phyloP scores from a whole-genome alignment of 2,113 vertebrate species.

The Cottus gobio region DNA sequence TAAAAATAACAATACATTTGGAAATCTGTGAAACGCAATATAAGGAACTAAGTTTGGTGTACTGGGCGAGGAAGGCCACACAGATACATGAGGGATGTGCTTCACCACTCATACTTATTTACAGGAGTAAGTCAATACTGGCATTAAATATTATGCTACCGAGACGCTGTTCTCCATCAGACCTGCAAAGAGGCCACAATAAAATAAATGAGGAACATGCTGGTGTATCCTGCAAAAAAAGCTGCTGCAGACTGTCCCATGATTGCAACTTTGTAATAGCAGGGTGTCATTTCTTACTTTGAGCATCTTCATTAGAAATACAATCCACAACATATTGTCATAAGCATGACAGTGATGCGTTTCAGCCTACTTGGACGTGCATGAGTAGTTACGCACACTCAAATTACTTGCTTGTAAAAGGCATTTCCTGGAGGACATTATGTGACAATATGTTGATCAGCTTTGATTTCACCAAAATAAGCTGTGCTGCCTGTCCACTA shows the following conservation, averaged over 20 bases:
- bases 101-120: neutral
- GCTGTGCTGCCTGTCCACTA: neutral
- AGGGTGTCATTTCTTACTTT: neutral
- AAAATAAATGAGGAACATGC: neutral
- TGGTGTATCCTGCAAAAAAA: neutral
- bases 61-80: too few species aligned
- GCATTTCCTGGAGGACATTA: neutral
- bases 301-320: neutral
- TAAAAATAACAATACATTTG: neutral
- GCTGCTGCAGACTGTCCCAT: neutral
- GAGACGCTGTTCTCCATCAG: neutral
- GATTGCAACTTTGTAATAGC: neutral
- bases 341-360: neutral
- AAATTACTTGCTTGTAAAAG: slow-evolving; percentile 9
- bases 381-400: neutral
- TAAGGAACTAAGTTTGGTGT: neutral
- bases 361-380: neutral
- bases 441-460: neutral
- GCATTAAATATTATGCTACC: neutral
- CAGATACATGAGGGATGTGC: neutral
- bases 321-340: neutral
- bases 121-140: neutral
- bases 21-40: neutral
- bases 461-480: neutral
- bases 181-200: neutral